Percentiles rank a stretch among this genome's conserved stretches.
phyloP scores from a whole-genome alignment of 2,113 vertebrate species.

The Balaenoptera acutorostrata region DNA sequence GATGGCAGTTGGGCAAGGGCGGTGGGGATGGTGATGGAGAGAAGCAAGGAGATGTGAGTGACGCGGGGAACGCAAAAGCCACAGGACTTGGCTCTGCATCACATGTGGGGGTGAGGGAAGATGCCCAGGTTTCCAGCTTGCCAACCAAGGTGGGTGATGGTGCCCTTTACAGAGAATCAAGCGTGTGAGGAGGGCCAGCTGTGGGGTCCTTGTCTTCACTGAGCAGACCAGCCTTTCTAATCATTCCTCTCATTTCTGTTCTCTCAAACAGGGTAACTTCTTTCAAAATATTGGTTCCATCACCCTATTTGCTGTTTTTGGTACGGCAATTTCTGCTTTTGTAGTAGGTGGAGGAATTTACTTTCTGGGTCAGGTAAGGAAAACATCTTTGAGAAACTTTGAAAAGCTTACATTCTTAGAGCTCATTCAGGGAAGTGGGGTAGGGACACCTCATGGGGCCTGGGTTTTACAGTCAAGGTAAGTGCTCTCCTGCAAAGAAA shows the following conservation, averaged over 20 bases:
- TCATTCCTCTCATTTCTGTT: constrained; percentile 31
- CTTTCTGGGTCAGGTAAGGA: constrained; percentile 95
- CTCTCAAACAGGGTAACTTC: constrained; percentile 92
- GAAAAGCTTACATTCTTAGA: neutral
- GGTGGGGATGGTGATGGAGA: neutral
- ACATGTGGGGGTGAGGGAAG: neutral
- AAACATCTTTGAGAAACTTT: neutral
- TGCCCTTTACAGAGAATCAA: neutral
- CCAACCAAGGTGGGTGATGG: accelerated
- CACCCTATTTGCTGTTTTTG: constrained; percentile 96
- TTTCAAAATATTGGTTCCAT: constrained; percentile 99
- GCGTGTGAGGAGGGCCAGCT: neutral
- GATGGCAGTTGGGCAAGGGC: neutral
- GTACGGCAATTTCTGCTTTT: constrained; percentile 97
- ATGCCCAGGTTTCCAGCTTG: neutral
- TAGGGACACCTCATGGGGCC: neutral
- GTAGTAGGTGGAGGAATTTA: constrained; percentile 98
- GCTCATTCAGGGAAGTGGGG: neutral
- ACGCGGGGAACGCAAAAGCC: neutral
- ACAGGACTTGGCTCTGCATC: neutral
- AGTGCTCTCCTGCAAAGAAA: neutral
- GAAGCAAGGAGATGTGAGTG: neutral
- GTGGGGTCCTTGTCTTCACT: accelerated
- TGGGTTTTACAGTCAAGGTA: neutral
- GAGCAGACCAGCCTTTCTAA: neutral